phyloP scores from a whole-genome alignment of 2,888 invertebrate genomes.

The Sinhomidia bicolor region DNA sequence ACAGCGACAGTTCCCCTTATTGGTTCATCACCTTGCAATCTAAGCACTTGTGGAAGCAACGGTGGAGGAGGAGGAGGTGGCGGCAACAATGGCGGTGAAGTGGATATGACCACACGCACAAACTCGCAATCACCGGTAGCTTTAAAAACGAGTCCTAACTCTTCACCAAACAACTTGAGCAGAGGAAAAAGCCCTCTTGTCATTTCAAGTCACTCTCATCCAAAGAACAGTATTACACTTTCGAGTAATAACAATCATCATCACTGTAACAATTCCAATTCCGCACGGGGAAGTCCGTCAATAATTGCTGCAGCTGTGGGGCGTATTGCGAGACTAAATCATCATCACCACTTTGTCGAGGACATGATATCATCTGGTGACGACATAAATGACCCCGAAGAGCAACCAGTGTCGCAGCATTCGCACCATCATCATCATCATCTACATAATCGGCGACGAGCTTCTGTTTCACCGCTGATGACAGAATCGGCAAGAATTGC shows the following conservation, averaged over 20 bases:
- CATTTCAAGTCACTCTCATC: constrained; percentile 21
- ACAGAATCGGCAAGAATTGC: constrained; percentile 33
- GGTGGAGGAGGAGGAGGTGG: constrained; percentile 80
- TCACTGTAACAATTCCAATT: constrained; percentile 69
- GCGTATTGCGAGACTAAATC: constrained; percentile 72
- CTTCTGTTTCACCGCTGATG: constrained; percentile 59
- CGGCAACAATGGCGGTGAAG: background rate
- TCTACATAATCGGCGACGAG: constrained; percentile 48
- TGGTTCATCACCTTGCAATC: constrained; percentile 57
- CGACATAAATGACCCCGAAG: constrained; percentile 64
- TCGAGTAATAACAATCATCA: constrained; percentile 76
- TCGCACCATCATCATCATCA: constrained; percentile 42
- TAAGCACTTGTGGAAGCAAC: constrained; percentile 66
- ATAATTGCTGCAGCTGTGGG: constrained; percentile 66
- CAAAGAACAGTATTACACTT: constrained; percentile 50
- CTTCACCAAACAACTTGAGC: constrained; percentile 45
- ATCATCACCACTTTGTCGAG: constrained; percentile 73
- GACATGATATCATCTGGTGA: constrained; percentile 71
- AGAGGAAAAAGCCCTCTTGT: constrained; percentile 29
- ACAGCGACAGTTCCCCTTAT: background rate
- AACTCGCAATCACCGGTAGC: constrained; percentile 48
- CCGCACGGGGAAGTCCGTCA: constrained; percentile 48
- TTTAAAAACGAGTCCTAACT: constrained; percentile 59
- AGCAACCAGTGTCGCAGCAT: constrained; percentile 44
- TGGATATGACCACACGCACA: background rate